Evolutionary conservation across 1,140 invertebrate species (phyloP), one percentile per base, ranked within the genome.

Genomic region (Rhyzopertha dominica): DNA sequence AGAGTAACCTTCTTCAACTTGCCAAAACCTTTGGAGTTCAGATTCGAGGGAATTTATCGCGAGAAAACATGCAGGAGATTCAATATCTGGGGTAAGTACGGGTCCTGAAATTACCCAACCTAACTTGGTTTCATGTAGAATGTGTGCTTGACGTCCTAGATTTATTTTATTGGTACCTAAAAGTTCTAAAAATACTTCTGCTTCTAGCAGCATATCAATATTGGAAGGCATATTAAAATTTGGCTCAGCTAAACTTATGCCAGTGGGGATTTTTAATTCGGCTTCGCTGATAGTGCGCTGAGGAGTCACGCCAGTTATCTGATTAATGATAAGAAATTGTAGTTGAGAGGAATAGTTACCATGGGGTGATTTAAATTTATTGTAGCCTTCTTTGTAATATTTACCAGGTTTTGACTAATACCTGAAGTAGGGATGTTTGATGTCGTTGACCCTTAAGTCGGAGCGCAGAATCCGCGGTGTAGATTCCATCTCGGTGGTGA

Each of bases 171-270:
- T 43, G 2, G 46, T 30, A 34, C 53, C 49, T 28, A 56, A 23
- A 18, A 56, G 17, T 9, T 51, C 32, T 5, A 38, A 43, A 22
- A 53, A 53, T 18, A 53, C 36, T n/a, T 47, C 47, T 10, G 40
- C 50, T 4, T 44, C 43, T 22, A 50, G 32, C 5, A 53, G 30
- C n/a, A 55, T 5, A 40, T 55, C 50, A 2, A 54, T 23, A 16
- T 28, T 14, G 5, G 22, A 5, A 13, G 37, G 31, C 14, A 22
- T 8, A 17, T 47, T 42, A 31, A 47, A 51, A 9, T 38, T 22
- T 22, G 23, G 28, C 13, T 51, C 49, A 1, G 44, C 49, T 14
- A 47, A 18, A 10, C 36, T 37, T 3, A 51, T 36, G 30, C 39
- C 34, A 5, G 10, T 10, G 1, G 43, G 49, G 18, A 51, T 47